Evolutionary conservation across 2,888 invertebrate genomes (phyloP), one percentile per base, ranked within the genome.

Genomic region (Papilio demoleus): DNA sequence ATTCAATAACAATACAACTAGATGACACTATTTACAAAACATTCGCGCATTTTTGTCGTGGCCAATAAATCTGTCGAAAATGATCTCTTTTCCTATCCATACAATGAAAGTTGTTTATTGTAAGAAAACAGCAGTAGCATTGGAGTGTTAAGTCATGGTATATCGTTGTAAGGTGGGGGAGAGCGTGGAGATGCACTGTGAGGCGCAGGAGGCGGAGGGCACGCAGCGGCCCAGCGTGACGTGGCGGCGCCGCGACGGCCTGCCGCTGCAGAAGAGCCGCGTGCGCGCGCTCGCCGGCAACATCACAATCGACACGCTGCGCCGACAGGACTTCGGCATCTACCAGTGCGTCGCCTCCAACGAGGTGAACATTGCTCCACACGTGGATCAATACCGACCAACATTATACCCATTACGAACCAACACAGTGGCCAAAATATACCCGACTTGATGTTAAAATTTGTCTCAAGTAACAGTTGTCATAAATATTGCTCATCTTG

Each of bases 291-390:
- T 95, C 69, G 97, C 96, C 60, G 98, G 99, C 9, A 98, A 98
- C 92, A 95, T 99, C 79, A 98, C 98, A 74, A 97, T 99, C 75
- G 97, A 97, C 80, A 96, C 96, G 78, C 93, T 99, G 77, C 94
- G 96, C 11, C 94, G 98, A 58, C 95, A 96, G 72, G 99, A 99
- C 93, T 98, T 98, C 87, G 99, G 98, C 59, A 96, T 96, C 84
- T 99, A 99, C 88, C 98, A 99, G 90, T 99, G 99, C 90, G 96
- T 98, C 76, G 98, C 97, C 27, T 95, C 96, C 72, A 99, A 99
- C 87, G 98, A 98, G 93, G 93, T 92, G 12, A 12, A 17, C 45
- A 8, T 17, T 17, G n/a, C 31, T 11, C 45, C n/a, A 17, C n/a
- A n/a, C 17, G 2, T 62, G 8, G n/a, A 4, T n/a, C n/a, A n/a